phyloP scores from a whole-genome alignment of 2,113 vertebrate genomes.

The Esox niger region DNA sequence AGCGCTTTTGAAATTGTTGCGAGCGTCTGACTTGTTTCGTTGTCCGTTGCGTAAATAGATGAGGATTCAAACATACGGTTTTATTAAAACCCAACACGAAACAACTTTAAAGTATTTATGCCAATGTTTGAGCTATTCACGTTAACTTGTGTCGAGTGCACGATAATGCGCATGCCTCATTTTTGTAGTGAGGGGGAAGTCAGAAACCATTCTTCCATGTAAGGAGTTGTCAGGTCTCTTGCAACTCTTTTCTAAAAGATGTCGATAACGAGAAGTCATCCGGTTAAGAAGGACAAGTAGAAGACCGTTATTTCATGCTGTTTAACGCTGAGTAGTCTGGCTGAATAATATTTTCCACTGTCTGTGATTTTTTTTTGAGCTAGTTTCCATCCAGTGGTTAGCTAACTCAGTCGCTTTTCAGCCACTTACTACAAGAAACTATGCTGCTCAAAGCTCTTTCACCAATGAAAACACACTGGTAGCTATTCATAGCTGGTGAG shows the following conservation, averaged over 20 bases:
- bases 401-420: neutral
- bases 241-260: neutral
- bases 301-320: neutral
- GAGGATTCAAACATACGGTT: too few species aligned
- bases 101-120: too few species aligned
- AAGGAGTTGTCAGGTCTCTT: constrained; percentile 17
- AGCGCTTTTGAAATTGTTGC: neutral
- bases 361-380: neutral
- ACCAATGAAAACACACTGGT: neutral
- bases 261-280: neutral
- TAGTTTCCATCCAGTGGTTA: neutral
- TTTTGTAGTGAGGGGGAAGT: constrained; percentile 26
- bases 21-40: too few species aligned
- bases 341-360: neutral
- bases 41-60: too few species aligned
- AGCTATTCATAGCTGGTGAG: neutral
- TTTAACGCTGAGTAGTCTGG: neutral
- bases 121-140: too few species aligned
- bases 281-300: neutral
- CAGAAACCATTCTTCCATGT: constrained; percentile 28
- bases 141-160: neutral
- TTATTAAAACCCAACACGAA: too few species aligned
- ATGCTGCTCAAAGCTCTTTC: neutral
- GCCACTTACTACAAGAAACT: neutral
- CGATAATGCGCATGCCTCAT: constrained; percentile 9